Evolutionary conservation across 2,888 invertebrate species (phyloP).

Genomic region (Meiosimyza platycephala): DNA sequence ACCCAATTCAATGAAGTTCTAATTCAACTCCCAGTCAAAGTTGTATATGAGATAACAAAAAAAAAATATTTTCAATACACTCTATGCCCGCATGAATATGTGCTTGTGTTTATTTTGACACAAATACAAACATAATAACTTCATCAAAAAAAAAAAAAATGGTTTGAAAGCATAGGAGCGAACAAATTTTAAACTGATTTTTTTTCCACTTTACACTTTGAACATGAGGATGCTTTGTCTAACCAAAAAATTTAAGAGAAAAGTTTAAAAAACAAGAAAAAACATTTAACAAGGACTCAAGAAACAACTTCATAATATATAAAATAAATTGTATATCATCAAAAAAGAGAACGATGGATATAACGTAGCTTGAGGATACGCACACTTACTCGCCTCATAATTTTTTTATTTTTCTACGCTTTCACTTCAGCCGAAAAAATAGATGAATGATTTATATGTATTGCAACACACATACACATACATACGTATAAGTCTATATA

Average conservation of each 20-base stretch:
- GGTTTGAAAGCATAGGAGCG: not conserved
- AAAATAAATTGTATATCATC: not conserved
- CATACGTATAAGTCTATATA: not conserved
- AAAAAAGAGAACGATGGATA: not conserved
- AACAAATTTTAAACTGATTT: conserved; percentile 18
- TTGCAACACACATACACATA: conserved; percentile 6
- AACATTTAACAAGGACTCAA: not conserved
- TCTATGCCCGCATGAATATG: not conserved
- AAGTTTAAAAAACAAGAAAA: not conserved
- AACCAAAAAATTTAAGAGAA: too few relatives aligned
- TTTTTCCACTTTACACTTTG: not conserved
- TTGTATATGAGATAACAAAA: too few relatives aligned
- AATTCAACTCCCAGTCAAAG: too few relatives aligned
- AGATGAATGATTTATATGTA: conserved; percentile 21
- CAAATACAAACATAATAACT: conserved; percentile 16
- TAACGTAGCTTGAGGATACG: not conserved
- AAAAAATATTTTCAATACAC: too few relatives aligned
- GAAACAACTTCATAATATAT: not conserved
- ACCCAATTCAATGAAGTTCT: too few relatives aligned
- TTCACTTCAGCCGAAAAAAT: not conserved
- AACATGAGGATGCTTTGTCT: too few relatives aligned
- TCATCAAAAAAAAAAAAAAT: not conserved
- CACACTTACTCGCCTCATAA: too few relatives aligned
- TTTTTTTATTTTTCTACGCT: too few relatives aligned
- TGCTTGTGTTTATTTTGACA: conserved; percentile 7